phyloP scores from a whole-genome alignment of 2,888 invertebrate species.

The Sialis lutaria region DNA sequence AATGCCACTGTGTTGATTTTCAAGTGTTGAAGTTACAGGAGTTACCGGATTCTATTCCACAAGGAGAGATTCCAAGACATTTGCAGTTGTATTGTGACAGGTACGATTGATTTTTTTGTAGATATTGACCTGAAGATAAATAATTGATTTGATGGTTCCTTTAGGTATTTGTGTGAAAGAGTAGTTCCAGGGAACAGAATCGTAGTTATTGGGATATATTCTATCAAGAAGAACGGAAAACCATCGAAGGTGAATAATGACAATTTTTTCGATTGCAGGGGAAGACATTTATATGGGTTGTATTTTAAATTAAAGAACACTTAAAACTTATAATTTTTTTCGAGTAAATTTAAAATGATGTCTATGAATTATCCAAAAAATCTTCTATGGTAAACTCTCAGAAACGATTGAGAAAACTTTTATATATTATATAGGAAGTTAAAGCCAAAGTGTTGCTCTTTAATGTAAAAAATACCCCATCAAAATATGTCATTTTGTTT shows the following conservation, averaged over 20 bases:
- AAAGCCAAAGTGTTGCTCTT: background rate
- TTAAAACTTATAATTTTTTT: background rate
- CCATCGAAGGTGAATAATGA: constrained; percentile 31
- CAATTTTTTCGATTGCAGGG: background rate
- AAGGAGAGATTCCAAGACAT: constrained; percentile 96
- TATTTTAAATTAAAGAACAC: background rate
- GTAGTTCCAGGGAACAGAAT: constrained; percentile 94
- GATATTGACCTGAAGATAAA: background rate
- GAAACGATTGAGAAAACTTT: too few species aligned
- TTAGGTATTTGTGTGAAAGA: constrained; percentile 66
- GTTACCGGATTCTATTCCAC: constrained; percentile 81
- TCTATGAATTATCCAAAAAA: too few species aligned
- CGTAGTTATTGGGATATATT: constrained; percentile 85
- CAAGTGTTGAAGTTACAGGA: constrained; percentile 97
- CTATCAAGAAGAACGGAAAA: constrained; percentile 74
- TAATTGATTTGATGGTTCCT: constrained; percentile 7
- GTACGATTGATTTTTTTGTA: constrained; percentile 17
- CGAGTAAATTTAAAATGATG: background rate
- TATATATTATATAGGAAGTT: background rate
- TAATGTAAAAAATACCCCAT: background rate
- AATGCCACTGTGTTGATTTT: constrained; percentile 93
- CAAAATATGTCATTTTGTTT: background rate
- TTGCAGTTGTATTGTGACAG: constrained; percentile 88
- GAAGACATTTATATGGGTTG: background rate
- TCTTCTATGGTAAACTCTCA: too few species aligned